These are phyloP conservation scores for Strongylocentrotus purpuratus DNA, from an alignment of 35 echinoderm and acorn worm genomes.

Conservation along the genomic window DNA sequence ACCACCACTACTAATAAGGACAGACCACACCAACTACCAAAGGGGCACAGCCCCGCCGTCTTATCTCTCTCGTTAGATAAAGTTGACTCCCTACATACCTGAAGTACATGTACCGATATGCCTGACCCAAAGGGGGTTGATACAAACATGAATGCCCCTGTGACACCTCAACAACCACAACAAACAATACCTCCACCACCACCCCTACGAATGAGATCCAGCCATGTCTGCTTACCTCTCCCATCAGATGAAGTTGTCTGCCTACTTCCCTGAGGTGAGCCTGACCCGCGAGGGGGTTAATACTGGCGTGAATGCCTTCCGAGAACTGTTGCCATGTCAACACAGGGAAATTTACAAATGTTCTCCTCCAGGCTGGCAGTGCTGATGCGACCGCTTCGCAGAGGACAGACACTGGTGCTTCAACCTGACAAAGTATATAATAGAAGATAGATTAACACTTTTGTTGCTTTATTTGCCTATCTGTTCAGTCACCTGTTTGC, in stretches of 20 bases:
- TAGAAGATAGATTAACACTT: not conserved
- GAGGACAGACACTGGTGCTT: constrained; percentile 73
- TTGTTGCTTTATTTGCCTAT: too few species aligned
- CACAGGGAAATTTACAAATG: constrained; percentile 81
- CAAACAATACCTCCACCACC: not conserved
- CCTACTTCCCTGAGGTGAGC: constrained; percentile 78
- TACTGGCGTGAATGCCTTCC: constrained; percentile 78
- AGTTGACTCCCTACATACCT: constrained; percentile 81
- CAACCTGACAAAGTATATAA: constrained; percentile 58
- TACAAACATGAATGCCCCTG: constrained; percentile 62
- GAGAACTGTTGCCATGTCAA: constrained; percentile 93
- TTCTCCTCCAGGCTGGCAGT: constrained; percentile 86
- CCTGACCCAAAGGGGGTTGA: constrained; percentile 86
- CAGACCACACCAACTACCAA: too few species aligned
- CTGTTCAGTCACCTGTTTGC: too few species aligned
- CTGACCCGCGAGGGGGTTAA: constrained; percentile 92
- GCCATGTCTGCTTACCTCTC: constrained; percentile 75
- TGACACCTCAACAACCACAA: not conserved
- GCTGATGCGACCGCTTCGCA: constrained; percentile 70
- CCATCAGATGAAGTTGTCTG: constrained; percentile 93
- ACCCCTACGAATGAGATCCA: not conserved
- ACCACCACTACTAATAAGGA: too few species aligned
- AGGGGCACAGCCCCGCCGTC: not conserved
- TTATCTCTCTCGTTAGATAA: constrained; percentile 93
- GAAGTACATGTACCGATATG: too few species aligned